Base-by-base conservation (phyloP, 2,797 vertebrate genomes). In the Coregonus suidteri region DNA sequence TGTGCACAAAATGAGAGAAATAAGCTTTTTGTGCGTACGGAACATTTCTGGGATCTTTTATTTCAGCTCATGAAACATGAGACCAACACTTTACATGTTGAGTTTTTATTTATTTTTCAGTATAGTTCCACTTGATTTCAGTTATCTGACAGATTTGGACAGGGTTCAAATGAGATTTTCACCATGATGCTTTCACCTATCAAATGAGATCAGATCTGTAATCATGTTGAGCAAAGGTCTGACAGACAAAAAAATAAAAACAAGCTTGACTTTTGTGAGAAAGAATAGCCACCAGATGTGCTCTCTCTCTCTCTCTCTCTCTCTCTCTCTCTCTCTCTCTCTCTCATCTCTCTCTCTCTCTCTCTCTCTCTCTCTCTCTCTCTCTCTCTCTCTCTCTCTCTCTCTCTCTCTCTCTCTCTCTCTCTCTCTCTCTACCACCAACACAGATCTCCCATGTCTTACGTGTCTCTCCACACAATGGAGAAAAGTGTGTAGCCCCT, bases 391-490 rank as follows among this genome's bases (percentile, higher is more conserved):
- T 86, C 83, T 77, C 84, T 89, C 84, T 85, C 87, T 86, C 84
- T 1, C 64, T 3, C 18, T 13, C 64, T 13, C 64, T 30, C 64
- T 1, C 25, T 25, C 62, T 65, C 59, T 15, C 51, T 11, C 18
- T 18, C 47, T 18, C 52, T 30, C 74, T 30, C 64, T 16, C 30
- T 20, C 52, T 25, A 25, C 25, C 20, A 25, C 16, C 47, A 75
- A 16, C 66, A 68, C 66, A 68, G 14, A 93, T 88, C 86, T 90
- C 90, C 91, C 89, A 89, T 90, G 90, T 90, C 89, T 88, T 89
- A 89, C 78, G 80, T 85, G 91, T 92, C 90, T 91, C 91, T 86
- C 84, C 84, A 84, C 89, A 92, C 92, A 92, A 92, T 91, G 88
- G 90, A 90, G 89, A 25, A 90, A 86, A 76, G 84, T 85, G 90